Conservation (phyloP, 1,140 invertebrate species). For the Eueides isabella region DNA sequence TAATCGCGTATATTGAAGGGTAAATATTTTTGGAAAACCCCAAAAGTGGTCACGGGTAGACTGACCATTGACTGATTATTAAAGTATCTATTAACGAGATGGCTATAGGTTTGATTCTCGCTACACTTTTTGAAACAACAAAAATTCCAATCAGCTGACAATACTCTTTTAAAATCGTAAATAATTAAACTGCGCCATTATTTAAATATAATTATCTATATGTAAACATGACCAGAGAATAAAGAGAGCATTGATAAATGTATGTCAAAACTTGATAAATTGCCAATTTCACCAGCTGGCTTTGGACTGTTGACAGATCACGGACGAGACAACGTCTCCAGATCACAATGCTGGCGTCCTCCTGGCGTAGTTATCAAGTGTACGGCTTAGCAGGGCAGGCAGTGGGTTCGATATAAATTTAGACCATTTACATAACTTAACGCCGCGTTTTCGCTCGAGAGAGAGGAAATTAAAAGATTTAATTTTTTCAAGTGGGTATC, state of each 20-base stretch:
- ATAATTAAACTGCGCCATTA: neutral
- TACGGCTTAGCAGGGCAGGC: neutral
- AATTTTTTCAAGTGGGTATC: too few species aligned
- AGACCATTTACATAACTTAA: neutral
- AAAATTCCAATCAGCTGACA: too few species aligned
- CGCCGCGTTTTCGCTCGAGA: neutral
- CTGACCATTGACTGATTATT: too few species aligned
- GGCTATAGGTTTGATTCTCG: too few species aligned
- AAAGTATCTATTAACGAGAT: too few species aligned
- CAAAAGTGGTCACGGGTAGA: too few species aligned
- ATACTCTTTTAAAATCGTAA: too few species aligned
- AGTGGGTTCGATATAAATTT: too few species aligned
- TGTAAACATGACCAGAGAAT: neutral
- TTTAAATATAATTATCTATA: neutral
- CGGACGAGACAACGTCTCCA: slow-evolving; percentile 14
- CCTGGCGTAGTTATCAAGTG: neutral
- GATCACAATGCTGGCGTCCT: neutral
- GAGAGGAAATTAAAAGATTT: neutral
- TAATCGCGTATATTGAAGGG: too few species aligned
- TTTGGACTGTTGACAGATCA: slow-evolving; percentile 30
- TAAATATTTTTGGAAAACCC: too few species aligned
- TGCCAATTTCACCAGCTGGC: slow-evolving; percentile 39
- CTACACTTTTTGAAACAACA: neutral
- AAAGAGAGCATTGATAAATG: slow-evolving; percentile 28
- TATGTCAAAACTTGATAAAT: slow-evolving; percentile 36